A percentile compares a stretch with the other conserved stretches of the same genome.
Evolutionary conservation across 2,113 vertebrate species (phyloP).

Genomic region (Pithys albifrons): DNA sequence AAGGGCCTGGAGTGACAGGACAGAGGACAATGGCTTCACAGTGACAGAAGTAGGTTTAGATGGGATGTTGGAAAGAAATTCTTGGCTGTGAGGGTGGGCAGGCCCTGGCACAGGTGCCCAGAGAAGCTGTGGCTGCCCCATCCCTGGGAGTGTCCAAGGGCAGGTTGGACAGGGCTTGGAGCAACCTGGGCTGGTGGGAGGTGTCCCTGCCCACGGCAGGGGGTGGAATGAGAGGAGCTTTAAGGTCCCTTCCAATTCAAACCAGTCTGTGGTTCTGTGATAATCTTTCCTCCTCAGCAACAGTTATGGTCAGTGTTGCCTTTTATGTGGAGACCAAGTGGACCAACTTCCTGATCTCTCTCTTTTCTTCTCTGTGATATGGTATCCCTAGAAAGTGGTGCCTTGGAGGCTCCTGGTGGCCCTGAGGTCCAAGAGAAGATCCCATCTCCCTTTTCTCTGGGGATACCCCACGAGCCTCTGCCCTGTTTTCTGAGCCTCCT

Average conservation of each 20-base stretch:
- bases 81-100: fast-evolving
- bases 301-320: neutral
- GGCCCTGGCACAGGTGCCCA: neutral
- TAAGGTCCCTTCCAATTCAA: neutral
- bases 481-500: neutral
- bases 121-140: neutral
- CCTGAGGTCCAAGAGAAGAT: neutral
- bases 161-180: fast-evolving
- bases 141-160: neutral
- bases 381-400: neutral
- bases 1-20: neutral
- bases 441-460: neutral
- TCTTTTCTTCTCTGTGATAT: neutral
- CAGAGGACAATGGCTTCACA: too few relatives aligned
- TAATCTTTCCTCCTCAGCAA: neutral
- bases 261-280: neutral
- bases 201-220: neutral
- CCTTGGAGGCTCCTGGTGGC: neutral
- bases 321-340: neutral
- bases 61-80: neutral
- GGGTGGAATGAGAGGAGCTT: fast-evolving
- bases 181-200: neutral
- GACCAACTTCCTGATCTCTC: neutral
- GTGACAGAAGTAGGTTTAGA: fast-evolving
- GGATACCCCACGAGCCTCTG: neutral